Base-by-base conservation (phyloP, 2,113 vertebrate species). In the Cheilinus undulatus region DNA sequence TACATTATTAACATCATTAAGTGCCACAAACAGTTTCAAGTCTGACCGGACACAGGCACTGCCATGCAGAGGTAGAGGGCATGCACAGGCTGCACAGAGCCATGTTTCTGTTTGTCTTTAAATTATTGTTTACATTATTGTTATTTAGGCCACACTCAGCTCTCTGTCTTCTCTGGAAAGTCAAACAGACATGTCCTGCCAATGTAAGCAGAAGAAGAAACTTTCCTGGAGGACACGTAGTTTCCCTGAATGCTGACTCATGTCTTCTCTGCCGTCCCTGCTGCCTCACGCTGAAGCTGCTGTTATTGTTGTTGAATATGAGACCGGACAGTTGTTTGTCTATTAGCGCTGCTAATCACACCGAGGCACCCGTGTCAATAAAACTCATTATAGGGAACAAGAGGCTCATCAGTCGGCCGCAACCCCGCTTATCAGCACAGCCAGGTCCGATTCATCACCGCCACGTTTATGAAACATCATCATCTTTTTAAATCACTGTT, bases 361-460 rank as follows among this genome's bases (percentile, higher is more conserved):
- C 42, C 1, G 59, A 69, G 73, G 43, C 69, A 58, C 40, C 61
- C 68, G 0, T 62, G 85, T 84, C 80, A 80, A 84, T 86, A 78
- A 86, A 86, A 66, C 76, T 86, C 83, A 88, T 89, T 88, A 88
- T 23, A 59, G 4, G 14, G 56, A 68, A 71, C 11, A 66, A 82
- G 73, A 10, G 28, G 71, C 69, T 80, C 73, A 68, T 88, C 76
- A 76, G 66, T 10, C 7, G 43, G 46, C 52, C 66, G 0, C 76
- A 30, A 73, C 69, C 82, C 69, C 36, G 70, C 67, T 84, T 56
- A 80, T 89, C 78, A 69, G 58, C 62, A 12, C 52, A 51, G 75
- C 75, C 80, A 62, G 54, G 71, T 74, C 78, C 80, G 75, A 69
- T 80, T 72, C 75, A 84, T 83, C 77, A 83, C 36, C 0, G 45